Conservation (phyloP, 1,140 invertebrate species). For the Episyrphus balteatus region DNA sequence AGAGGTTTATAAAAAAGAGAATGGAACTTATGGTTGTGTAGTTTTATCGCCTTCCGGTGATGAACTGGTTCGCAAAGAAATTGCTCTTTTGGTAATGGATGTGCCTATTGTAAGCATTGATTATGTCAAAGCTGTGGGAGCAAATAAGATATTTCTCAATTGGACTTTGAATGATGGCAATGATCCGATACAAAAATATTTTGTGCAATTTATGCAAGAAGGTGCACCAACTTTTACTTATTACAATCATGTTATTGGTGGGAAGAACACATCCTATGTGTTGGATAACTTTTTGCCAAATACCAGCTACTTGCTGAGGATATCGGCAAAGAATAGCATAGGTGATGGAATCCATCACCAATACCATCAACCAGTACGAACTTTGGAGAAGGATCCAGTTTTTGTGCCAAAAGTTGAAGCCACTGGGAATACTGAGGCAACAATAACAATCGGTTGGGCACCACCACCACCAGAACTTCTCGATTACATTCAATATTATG, state of each 20-base stretch:
- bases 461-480: slow-evolving; percentile 50
- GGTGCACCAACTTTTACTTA: slow-evolving; percentile 39
- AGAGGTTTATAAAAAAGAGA: slow-evolving; percentile 50
- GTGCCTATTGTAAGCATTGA: slow-evolving; percentile 59
- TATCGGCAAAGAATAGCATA: slow-evolving; percentile 41
- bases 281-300: slow-evolving; percentile 47
- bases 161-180: slow-evolving; percentile 74
- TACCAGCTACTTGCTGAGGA: slow-evolving; percentile 50
- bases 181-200: slow-evolving; percentile 53
- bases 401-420: slow-evolving; percentile 66
- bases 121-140: slow-evolving; percentile 62
- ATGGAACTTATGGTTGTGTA: slow-evolving; percentile 51
- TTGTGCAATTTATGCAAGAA: slow-evolving; percentile 49
- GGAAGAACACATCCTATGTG: slow-evolving; percentile 50
- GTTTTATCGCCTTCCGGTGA: slow-evolving; percentile 22
- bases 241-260: slow-evolving; percentile 42
- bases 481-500: slow-evolving; percentile 65
- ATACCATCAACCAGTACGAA: slow-evolving; percentile 44
- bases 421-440: slow-evolving; percentile 63
- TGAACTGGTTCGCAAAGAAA: slow-evolving; percentile 17
- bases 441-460: slow-evolving; percentile 68
- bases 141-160: slow-evolving; percentile 62
- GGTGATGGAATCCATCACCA: slow-evolving; percentile 39
- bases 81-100: slow-evolving; percentile 51
- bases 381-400: slow-evolving; percentile 56